Base-by-base conservation (phyloP, 2,113 vertebrate genomes). In the Aspiorhynchus laticeps region DNA sequence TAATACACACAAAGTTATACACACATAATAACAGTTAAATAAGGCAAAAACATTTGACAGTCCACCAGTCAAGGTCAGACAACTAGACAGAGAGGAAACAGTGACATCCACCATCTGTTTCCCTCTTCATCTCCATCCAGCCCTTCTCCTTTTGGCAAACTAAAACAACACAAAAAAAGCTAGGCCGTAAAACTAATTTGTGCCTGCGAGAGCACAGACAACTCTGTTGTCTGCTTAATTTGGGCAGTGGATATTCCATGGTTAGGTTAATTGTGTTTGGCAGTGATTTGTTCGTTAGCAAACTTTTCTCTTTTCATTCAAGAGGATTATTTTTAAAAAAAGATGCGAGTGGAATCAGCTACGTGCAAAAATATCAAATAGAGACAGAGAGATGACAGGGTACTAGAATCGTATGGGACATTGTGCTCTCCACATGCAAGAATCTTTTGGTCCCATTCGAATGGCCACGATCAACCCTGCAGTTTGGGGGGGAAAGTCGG, bases 281-380 rank as follows among this genome's bases (percentile, higher is more conserved):
- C 90, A 90, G 89, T 89, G 87, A 89, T 86, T 69, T 83, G 61
- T 83, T 74, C 19, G 21, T n/a, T 15, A 21, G 80, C 80, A 82
- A 82, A 82, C 17, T 7, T 67, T 11, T 84, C 11, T 69, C 28
- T 84, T 56, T 84, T 84, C 17, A 11, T 33, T 8, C 26, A 67
- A 48, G 17, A 51, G 38, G 38, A 65, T 71, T 31, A 56, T 24
- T 81, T 1, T 81, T 1, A 5, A 51, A 5, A 33, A 48, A 7
- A 76, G 2, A 69, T 0, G 7, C 5, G 1, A 46, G n/a, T 46
- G 36, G 38, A 67, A 65, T 8, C 38, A 65, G 59, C 8, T 43
- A 11, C 46, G 7, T 56, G 82, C 82, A 17, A 73, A 74, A 53
- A 2, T 53, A 84, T 53, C 21, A 12, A 75, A 2, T n/a, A 75